Conservation (phyloP, 1,140 invertebrate genomes). For the Leptopilina boulardi region DNA sequence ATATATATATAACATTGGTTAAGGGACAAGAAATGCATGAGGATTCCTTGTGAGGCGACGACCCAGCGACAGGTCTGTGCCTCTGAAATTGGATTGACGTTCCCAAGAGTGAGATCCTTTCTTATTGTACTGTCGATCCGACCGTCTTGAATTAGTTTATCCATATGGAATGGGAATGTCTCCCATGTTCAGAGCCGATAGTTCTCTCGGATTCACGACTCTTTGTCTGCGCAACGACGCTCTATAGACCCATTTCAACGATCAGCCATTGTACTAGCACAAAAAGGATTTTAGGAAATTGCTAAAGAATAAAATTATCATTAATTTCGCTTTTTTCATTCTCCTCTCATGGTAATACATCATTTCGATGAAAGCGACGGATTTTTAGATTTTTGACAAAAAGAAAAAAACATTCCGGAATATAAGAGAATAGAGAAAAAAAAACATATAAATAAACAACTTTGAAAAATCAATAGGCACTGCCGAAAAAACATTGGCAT, state of each 20-base stretch:
- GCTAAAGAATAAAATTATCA: slow-evolving; percentile 18
- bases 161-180: slow-evolving; percentile 58
- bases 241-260: slow-evolving; percentile 25
- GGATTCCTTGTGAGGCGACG: neutral
- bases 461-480: neutral
- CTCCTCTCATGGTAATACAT: neutral
- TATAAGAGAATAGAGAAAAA: neutral
- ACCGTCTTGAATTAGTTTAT: slow-evolving; percentile 54
- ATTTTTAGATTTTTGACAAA: neutral
- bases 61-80: neutral
- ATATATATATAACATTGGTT: neutral
- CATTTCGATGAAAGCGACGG: neutral
- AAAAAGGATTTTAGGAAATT: slow-evolving; percentile 8
- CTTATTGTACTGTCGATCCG: slow-evolving; percentile 33
- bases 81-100: slow-evolving; percentile 24
- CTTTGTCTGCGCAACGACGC: slow-evolving; percentile 30
- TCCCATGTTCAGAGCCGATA: slow-evolving; percentile 42
- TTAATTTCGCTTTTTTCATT: slow-evolving; percentile 1
- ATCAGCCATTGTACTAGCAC: slow-evolving; percentile 9
- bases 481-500: too few relatives aligned
- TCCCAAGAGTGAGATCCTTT: slow-evolving; percentile 35
- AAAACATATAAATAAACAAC: neutral
- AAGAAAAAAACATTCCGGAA: neutral
- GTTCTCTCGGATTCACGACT: slow-evolving; percentile 44
- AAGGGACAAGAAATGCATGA: neutral